Conservation (phyloP, 2,888 invertebrate genomes). For the Molanna angustata region DNA sequence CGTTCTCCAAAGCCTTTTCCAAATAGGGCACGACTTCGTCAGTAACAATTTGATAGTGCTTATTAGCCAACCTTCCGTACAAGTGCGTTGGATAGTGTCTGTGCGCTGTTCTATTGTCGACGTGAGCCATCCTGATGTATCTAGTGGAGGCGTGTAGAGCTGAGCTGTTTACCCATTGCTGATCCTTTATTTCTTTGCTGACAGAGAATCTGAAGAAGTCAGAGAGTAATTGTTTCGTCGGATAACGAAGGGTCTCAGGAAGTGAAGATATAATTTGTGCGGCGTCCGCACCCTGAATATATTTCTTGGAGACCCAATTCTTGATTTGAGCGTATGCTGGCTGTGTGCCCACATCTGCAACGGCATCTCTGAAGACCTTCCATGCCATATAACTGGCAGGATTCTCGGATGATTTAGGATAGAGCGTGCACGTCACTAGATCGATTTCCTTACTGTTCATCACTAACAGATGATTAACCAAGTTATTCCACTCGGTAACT, state of each 20-base stretch:
- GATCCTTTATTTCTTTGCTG: slow-evolving; percentile 51
- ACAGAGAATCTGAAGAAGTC: slow-evolving; percentile 59
- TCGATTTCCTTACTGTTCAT: slow-evolving; percentile 62
- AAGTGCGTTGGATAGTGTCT: slow-evolving; percentile 63
- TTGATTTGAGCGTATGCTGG: slow-evolving; percentile 62
- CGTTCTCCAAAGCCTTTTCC: slow-evolving; percentile 50
- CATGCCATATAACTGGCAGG: slow-evolving; percentile 54
- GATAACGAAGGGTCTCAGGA: slow-evolving; percentile 55
- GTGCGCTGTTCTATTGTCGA: slow-evolving; percentile 56
- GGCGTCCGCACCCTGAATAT: slow-evolving; percentile 57
- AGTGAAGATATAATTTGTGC: slow-evolving; percentile 56
- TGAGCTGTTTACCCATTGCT: slow-evolving; percentile 54
- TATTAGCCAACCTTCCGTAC: slow-evolving; percentile 58
- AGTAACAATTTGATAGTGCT: slow-evolving; percentile 52
- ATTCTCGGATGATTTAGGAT: slow-evolving; percentile 41
- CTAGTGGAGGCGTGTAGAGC: slow-evolving; percentile 59
- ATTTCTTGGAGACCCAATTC: slow-evolving; percentile 56
- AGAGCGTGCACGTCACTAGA: slow-evolving; percentile 53
- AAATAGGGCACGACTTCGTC: slow-evolving; percentile 61
- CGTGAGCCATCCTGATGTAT: slow-evolving; percentile 59
- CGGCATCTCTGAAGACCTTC: slow-evolving; percentile 64
- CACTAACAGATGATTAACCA: slow-evolving; percentile 56
- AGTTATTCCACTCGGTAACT: slow-evolving; percentile 61
- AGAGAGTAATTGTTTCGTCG: slow-evolving; percentile 61
- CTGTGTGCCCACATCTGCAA: slow-evolving; percentile 65